Percentiles rank a stretch among this genome's conserved stretches.
These are phyloP conservation scores for Xyliphius kryptos DNA, from an alignment of 2,113 vertebrate genomes.

Conservation along the genomic window DNA sequence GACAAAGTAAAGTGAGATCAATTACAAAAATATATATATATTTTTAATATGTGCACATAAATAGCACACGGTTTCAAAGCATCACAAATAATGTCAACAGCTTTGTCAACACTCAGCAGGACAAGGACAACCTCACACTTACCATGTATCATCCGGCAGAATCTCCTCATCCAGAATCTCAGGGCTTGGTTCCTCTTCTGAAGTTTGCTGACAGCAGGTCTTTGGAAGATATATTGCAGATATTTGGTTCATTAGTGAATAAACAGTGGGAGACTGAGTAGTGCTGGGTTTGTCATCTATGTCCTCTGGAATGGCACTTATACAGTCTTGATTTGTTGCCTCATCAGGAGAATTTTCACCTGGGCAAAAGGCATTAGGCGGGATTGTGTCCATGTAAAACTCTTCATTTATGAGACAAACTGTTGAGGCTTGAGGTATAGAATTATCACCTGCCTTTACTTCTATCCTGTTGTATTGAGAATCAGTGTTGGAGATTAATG, in stretches of 20 bases:
- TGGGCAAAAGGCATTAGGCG: slow-evolving; percentile 2
- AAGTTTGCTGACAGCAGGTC: slow-evolving; percentile 24
- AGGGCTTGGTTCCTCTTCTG: slow-evolving; percentile 19
- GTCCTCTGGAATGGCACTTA: not conserved
- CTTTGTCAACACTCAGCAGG: too few species aligned
- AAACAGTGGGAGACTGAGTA: slow-evolving; percentile 45
- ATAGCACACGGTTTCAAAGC: too few species aligned
- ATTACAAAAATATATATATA: too few species aligned
- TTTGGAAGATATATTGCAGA: slow-evolving; percentile 72
- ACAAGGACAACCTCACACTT: too few species aligned
- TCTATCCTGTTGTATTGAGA: slow-evolving; percentile 23
- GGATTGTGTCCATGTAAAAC: slow-evolving; percentile 8
- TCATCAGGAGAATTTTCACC: not conserved
- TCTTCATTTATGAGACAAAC: slow-evolving; percentile 34
- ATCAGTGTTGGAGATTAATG: not conserved
- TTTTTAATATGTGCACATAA: too few species aligned
- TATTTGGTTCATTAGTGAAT: slow-evolving; percentile 67
- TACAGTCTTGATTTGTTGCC: not conserved
- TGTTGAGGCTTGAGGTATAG: slow-evolving; percentile 5
- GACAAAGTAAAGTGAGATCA: too few species aligned
- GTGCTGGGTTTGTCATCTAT: not conserved
- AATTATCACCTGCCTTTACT: slow-evolving; percentile 16
- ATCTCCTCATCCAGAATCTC: not conserved
- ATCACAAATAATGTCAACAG: too few species aligned
- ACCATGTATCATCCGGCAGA: too few species aligned